These are phyloP conservation scores for Hyles euphorbiae DNA, from an alignment of 1,140 invertebrate genomes.

Conservation along the genomic window DNA sequence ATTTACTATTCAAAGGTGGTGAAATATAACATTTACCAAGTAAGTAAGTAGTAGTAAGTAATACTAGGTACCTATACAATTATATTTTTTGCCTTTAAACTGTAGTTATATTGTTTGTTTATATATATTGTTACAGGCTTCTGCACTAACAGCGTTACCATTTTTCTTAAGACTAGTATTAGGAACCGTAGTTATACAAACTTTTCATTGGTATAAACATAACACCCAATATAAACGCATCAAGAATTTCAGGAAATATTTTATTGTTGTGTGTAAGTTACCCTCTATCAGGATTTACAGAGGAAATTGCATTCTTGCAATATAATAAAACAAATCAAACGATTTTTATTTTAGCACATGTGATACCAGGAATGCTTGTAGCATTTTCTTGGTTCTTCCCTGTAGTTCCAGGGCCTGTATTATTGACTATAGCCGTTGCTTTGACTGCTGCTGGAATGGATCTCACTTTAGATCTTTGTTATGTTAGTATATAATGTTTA, in stretches of 20 bases:
- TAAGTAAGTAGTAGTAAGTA: constrained; percentile 26
- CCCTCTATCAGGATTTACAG: background rate
- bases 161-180: constrained; percentile 57
- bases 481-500: constrained; percentile 22
- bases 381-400: constrained; percentile 37
- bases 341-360: constrained; percentile 41
- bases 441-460: constrained; percentile 65
- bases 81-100: too few relatives aligned
- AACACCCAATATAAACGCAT: constrained; percentile 33
- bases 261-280: constrained; percentile 60
- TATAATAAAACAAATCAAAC: background rate
- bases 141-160: constrained; percentile 53
- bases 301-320: background rate
- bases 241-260: constrained; percentile 54
- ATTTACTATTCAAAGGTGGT: constrained; percentile 50
- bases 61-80: background rate
- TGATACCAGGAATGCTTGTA: constrained; percentile 53
- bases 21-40: constrained; percentile 50
- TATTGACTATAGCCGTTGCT: constrained; percentile 49
- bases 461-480: constrained; percentile 58
- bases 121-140: constrained; percentile 32
- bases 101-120: too few relatives aligned
- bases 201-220: constrained; percentile 53
- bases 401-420: constrained; percentile 42
- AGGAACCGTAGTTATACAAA: constrained; percentile 55